phyloP scores from a whole-genome alignment of 2,113 vertebrate genomes.

The Forbesichthys agassizii region DNA sequence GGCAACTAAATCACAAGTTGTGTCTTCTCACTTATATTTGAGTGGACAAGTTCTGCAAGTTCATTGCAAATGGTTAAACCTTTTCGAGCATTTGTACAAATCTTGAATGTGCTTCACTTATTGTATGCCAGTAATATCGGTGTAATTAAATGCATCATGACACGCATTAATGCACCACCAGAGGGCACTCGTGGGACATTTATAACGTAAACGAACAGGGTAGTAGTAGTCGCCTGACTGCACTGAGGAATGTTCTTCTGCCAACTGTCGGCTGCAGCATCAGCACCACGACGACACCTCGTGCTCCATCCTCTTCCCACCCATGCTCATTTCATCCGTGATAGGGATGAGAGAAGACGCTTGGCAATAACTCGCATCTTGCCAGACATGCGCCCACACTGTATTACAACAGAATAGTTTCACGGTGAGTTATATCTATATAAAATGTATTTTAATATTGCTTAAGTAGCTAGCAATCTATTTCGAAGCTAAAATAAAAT shows the following conservation, averaged over 20 bases:
- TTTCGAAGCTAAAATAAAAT: no score
- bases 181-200: slow-evolving; percentile 34
- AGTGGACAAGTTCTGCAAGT: no score
- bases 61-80: no score
- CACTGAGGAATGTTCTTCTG: slow-evolving; percentile 19
- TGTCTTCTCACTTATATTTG: no score
- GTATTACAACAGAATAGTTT: slow-evolving; percentile 15
- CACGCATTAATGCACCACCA: slow-evolving; percentile 29
- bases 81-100: no score
- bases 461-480: not conserved
- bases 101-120: no score
- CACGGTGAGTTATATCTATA: slow-evolving; percentile 41
- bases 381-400: not conserved
- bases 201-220: not conserved
- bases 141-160: no score
- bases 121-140: no score
- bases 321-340: slow-evolving; percentile 18
- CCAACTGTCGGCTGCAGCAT: slow-evolving; percentile 70
- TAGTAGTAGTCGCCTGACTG: not conserved
- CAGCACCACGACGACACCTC: slow-evolving; percentile 60
- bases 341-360: not conserved
- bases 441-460: not conserved
- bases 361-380: not conserved
- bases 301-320: slow-evolving; percentile 35
- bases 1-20: no score